Base-by-base conservation (phyloP, 1,140 invertebrate genomes). In the Nylanderia fulva region DNA sequence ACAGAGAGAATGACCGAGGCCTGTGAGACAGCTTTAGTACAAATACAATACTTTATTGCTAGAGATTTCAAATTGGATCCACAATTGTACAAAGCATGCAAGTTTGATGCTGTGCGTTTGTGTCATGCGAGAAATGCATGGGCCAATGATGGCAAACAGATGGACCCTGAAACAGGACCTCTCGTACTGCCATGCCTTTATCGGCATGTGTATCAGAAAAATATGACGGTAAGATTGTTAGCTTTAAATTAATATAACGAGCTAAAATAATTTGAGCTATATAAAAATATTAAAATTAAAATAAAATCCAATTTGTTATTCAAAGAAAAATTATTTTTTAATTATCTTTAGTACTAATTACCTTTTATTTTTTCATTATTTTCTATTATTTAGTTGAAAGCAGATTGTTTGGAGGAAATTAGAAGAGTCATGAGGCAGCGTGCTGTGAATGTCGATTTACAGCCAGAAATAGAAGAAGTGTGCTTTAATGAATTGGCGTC, bases 1-100 rank as follows among this genome's bases (percentile, higher is more conserved):
- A 97, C 97, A 0, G 96, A 96, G 56, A 94, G 96, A 68, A 99
- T 99, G 99, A 97, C 96, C 1, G 96, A 96, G 76, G 96, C 97
- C 21, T 99, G 99, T 95, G 98, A 99, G 95, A 96, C 97, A 71
- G 97, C 98, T 29, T 95, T 99, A 39, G 95, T 99, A 24, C 98
- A 99, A 95, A 99, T 99, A 91, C 99, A 99, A 91, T 99, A 99
- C 93, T 99, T 99, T 95, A 96, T 99, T 68, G 97, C 98, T 0
- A 96, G 99, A 89, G 98, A 99, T 95, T 99, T 98, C 91, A 98
- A 98, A 92, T 94, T 99, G 60, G 99, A 99, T 95, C 97, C 98
- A 0, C 97, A 97, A 84, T 95, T 99, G 18, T 99, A 98, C 92
- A 96, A 96, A 91, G 96, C 97, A 13, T 99, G 99, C 93, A 97